These are phyloP conservation scores for Acromyrmex heyeri DNA, from an alignment of 1,140 invertebrate species.

Conservation along the genomic window DNA sequence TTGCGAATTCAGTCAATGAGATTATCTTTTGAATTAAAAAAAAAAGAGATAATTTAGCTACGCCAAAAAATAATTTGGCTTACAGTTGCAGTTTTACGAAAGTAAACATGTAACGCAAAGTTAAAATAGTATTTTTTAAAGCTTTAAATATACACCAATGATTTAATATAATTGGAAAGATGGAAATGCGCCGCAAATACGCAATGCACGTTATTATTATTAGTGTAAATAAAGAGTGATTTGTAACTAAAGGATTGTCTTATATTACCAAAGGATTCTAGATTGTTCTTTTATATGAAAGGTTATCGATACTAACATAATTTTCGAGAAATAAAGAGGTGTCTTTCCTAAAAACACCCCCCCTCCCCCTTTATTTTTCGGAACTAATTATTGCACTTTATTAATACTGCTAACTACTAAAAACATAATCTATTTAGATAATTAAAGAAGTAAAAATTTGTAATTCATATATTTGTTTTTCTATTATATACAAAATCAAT, in stretches of 20 bases:
- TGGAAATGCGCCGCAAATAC: background rate
- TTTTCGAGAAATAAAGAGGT: too few relatives aligned
- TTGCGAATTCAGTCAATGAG: slow-evolving; percentile 2
- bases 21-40: slow-evolving; percentile 34
- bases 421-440: too few relatives aligned
- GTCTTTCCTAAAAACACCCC: too few relatives aligned
- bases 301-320: too few relatives aligned
- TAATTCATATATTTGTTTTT: too few relatives aligned
- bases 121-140: slow-evolving; percentile 15
- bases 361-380: too few relatives aligned
- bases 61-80: slow-evolving; percentile 30
- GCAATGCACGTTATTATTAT: background rate
- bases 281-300: background rate
- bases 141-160: background rate
- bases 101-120: slow-evolving; percentile 3
- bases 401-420: too few relatives aligned
- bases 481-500: too few relatives aligned
- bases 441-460: too few relatives aligned
- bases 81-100: slow-evolving; percentile 1
- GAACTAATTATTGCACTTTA: too few relatives aligned
- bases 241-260: background rate
- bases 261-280: background rate
- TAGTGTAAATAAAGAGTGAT: background rate
- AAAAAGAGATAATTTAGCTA: slow-evolving; percentile 21
- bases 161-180: background rate